These are phyloP conservation scores for Ostrea denselamellosa DNA, from an alignment of 1,140 invertebrate species.

Conservation along the genomic window DNA sequence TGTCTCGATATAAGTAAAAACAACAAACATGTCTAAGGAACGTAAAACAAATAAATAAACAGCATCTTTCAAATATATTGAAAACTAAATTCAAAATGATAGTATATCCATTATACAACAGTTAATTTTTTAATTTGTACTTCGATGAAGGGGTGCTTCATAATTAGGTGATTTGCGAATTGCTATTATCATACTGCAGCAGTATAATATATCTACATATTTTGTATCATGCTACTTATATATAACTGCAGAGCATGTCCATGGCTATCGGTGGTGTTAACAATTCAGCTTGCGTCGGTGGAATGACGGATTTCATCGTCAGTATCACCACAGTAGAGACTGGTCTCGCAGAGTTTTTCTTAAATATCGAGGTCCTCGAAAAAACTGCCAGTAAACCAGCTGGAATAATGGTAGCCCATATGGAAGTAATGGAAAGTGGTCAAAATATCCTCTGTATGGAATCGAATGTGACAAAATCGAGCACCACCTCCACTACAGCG, in stretches of 20 bases:
- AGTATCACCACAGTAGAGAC: conserved; percentile 21
- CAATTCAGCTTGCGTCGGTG: background rate
- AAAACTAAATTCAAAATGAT: no score
- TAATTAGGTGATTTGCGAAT: no score
- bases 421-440: conserved; percentile 10
- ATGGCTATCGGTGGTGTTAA: background rate
- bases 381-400: background rate
- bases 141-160: no score
- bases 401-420: background rate
- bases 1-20: no score
- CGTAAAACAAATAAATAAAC: no score
- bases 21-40: no score
- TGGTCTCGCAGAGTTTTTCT: background rate
- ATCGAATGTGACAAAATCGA: background rate
- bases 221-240: background rate
- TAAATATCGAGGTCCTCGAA: background rate
- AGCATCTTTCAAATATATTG: no score
- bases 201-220: no score
- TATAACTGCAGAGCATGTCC: background rate
- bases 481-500: background rate
- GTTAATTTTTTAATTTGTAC: no score
- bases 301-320: background rate
- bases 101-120: no score
- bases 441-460: conserved; percentile 9
- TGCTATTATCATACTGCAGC: no score